Percentiles rank a stretch among this genome's conserved stretches.
phyloP scores from a whole-genome alignment of 2,797 vertebrate genomes.

The Cyprinodon diabolis region DNA sequence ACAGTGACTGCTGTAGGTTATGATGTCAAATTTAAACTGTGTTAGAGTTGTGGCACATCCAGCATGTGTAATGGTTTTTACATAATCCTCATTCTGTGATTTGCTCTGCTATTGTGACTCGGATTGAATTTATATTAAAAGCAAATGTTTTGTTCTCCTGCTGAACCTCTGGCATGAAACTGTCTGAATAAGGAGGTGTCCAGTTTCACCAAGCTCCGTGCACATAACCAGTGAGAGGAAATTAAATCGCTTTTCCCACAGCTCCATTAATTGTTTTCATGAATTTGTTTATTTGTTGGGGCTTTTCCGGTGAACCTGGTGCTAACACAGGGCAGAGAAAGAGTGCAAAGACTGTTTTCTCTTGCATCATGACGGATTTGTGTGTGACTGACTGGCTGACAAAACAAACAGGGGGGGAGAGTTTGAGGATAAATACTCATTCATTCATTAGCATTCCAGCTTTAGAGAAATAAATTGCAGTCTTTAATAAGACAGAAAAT shows the following conservation, averaged over 20 bases:
- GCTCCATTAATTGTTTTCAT: slow-evolving; percentile 73
- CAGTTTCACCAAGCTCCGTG: slow-evolving; percentile 56
- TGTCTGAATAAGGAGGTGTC: slow-evolving; percentile 45
- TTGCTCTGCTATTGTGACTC: neutral
- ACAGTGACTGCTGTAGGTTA: slow-evolving; percentile 9
- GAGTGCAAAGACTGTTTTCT: slow-evolving; percentile 58
- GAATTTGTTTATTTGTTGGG: slow-evolving; percentile 74
- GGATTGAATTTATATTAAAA: slow-evolving; percentile 3
- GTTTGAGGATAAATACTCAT: slow-evolving; percentile 52
- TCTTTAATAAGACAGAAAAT: slow-evolving; percentile 41
- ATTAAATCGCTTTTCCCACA: slow-evolving; percentile 81
- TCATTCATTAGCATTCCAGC: slow-evolving; percentile 64
- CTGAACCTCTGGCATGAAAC: slow-evolving; percentile 22
- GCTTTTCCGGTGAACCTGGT: slow-evolving; percentile 63
- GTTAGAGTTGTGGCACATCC: neutral
- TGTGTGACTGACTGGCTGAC: slow-evolving; percentile 34
- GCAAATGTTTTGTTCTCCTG: neutral
- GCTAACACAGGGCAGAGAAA: slow-evolving; percentile 30
- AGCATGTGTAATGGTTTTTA: neutral
- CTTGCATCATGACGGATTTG: slow-evolving; percentile 48
- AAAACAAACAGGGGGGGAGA: neutral
- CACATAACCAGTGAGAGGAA: slow-evolving; percentile 61
- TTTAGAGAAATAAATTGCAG: slow-evolving; percentile 76
- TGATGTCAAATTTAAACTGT: slow-evolving; percentile 21
- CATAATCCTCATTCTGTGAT: neutral